A percentile compares a stretch with the other conserved stretches of the same genome.
Conservation (phyloP, 2,888 invertebrate genomes). For the Caenorhabditis drosophilae region DNA sequence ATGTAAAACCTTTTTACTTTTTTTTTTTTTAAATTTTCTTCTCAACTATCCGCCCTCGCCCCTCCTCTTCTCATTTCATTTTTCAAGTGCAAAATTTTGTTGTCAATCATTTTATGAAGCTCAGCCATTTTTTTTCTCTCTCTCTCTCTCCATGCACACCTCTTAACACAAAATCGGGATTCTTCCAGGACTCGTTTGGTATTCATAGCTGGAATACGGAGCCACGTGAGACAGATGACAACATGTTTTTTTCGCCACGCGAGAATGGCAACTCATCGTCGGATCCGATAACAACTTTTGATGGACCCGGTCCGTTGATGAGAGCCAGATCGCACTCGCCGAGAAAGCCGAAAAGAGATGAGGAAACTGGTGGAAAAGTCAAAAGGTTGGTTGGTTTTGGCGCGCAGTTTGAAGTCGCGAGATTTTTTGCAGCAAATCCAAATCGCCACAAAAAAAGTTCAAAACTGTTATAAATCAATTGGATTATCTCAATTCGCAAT, state of each 20-base stretch:
- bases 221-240: constrained; percentile 29
- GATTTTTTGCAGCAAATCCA: constrained; percentile 38
- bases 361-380: constrained; percentile 11
- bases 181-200: constrained; percentile 49
- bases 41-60: background rate
- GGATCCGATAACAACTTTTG: background rate
- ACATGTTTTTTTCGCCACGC: background rate
- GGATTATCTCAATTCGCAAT: constrained; percentile 66
- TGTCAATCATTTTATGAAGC: too few relatives aligned
- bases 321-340: constrained; percentile 42
- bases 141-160: too few relatives aligned
- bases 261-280: background rate
- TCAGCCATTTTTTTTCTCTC: too few relatives aligned
- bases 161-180: too few relatives aligned
- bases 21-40: background rate
- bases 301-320: constrained; percentile 28
- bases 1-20: too few relatives aligned
- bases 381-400: constrained; percentile 17
- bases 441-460: constrained; percentile 43
- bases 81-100: background rate
- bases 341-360: constrained; percentile 21
- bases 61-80: background rate
- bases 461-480: constrained; percentile 52
- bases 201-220: constrained; percentile 58
- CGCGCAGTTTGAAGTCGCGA: background rate